These are phyloP conservation scores for Megalops atlanticus DNA, from an alignment of 2,113 vertebrate species.

Conservation along the genomic window DNA sequence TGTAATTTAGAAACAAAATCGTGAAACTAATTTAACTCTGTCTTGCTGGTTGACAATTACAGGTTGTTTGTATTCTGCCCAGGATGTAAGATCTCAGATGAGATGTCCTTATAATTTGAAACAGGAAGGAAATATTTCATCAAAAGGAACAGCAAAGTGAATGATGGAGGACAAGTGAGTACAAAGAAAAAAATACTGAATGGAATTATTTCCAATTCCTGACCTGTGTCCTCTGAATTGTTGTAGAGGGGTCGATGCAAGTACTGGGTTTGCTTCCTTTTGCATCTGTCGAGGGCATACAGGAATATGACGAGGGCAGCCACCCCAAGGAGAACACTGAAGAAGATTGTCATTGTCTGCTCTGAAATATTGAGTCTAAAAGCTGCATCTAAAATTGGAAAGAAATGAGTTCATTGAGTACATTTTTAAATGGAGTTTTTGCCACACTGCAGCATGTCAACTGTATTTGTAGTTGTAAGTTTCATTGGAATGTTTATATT, in stretches of 20 bases:
- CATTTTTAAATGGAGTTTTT: slow-evolving; percentile 17
- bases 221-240: slow-evolving; percentile 60
- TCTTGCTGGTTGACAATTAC: neutral
- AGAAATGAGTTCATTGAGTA: slow-evolving; percentile 1
- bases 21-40: neutral
- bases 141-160: neutral
- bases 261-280: slow-evolving; percentile 62
- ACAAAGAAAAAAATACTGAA: neutral
- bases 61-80: neutral
- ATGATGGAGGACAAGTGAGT: neutral
- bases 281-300: slow-evolving; percentile 58
- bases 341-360: slow-evolving; percentile 62
- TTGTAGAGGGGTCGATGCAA: slow-evolving; percentile 67
- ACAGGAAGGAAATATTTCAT: neutral
- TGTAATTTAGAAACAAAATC: neutral
- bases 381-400: slow-evolving; percentile 29
- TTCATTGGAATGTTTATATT: neutral
- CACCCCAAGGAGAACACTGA: slow-evolving; percentile 61
- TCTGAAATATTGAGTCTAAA: slow-evolving; percentile 58
- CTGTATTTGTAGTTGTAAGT: neutral
- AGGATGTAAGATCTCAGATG: neutral
- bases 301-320: slow-evolving; percentile 51
- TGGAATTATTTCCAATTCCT: slow-evolving; percentile 11
- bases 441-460: too few species aligned
- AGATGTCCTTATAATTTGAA: neutral